Percentiles rank a stretch among this genome's conserved stretches.
phyloP scores from a whole-genome alignment of 2,113 vertebrate genomes.

The Nycticryphes semicollaris region DNA sequence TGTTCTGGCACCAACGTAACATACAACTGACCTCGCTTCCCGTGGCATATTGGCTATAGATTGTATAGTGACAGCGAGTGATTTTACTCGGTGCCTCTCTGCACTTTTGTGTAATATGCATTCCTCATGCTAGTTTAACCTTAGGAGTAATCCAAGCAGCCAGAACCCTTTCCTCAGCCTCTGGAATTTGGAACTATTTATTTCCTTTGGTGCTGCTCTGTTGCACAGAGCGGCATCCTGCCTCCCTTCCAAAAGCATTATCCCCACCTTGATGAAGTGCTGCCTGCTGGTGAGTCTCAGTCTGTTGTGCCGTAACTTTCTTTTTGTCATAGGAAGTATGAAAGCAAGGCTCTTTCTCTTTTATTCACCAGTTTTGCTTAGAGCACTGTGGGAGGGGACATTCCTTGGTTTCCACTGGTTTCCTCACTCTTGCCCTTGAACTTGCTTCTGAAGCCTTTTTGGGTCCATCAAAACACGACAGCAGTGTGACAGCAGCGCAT shows the following conservation, averaged over 20 bases:
- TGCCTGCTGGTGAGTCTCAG: neutral
- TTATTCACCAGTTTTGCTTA: neutral
- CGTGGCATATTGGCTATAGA: fast-evolving
- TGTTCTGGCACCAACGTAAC: neutral
- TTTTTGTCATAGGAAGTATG: neutral
- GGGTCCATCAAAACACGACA: neutral
- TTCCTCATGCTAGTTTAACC: neutral
- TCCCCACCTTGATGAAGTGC: neutral
- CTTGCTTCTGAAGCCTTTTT: neutral
- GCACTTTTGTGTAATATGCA: neutral
- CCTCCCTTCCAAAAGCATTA: neutral
- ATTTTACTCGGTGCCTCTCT: neutral
- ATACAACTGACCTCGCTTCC: fast-evolving
- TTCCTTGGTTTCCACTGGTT: neutral
- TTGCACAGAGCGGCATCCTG: neutral
- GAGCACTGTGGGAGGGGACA: fast-evolving
- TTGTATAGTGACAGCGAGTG: neutral
- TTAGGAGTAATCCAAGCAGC: neutral
- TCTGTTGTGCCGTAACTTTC: neutral
- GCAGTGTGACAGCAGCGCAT: fast-evolving
- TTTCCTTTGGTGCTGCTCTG: neutral
- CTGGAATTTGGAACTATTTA: neutral
- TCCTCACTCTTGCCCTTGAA: neutral
- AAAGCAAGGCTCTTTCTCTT: neutral
- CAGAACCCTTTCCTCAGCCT: neutral